These are phyloP conservation scores for Harpagifer antarcticus DNA, from an alignment of 2,797 vertebrate species.

Conservation along the genomic window DNA sequence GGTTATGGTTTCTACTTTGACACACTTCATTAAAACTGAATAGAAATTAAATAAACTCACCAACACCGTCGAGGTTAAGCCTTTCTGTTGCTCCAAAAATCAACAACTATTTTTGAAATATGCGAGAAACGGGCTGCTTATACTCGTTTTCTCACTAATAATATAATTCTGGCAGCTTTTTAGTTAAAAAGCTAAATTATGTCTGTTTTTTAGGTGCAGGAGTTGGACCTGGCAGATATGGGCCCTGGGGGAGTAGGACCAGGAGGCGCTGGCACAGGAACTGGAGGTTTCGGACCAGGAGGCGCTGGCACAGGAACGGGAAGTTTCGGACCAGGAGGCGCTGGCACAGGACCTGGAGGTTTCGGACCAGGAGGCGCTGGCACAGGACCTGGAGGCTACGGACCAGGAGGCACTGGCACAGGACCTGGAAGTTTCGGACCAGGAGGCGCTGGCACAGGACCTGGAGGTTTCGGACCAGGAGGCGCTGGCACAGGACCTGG, in stretches of 20 bases:
- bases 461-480: conserved; percentile 17
- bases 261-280: conserved; percentile 21
- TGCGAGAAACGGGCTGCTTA: too few species aligned
- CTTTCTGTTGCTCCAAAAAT: too few species aligned
- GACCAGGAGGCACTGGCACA: conserved; percentile 41
- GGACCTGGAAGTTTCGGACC: conserved; percentile 32
- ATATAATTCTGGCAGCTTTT: too few species aligned
- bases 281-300: too few species aligned
- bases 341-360: conserved; percentile 3
- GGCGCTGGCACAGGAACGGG: conserved; percentile 6
- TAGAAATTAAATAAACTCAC: too few species aligned
- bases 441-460: conserved; percentile 33
- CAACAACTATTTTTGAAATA: too few species aligned
- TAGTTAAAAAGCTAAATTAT: not conserved
- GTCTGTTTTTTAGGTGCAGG: conserved; percentile 24
- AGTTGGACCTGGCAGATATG: conserved; percentile 37
- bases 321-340: conserved; percentile 43
- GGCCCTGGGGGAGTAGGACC: conserved; percentile 38
- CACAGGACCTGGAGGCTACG: not conserved
- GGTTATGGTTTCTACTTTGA: too few species aligned
- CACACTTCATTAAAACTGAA: too few species aligned
- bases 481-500: conserved; percentile 19
- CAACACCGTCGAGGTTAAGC: too few species aligned
- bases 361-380: conserved; percentile 50
- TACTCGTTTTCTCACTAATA: too few species aligned